phyloP scores from a whole-genome alignment of 2,797 vertebrate species.

The Anabacerthia variegaticeps region DNA sequence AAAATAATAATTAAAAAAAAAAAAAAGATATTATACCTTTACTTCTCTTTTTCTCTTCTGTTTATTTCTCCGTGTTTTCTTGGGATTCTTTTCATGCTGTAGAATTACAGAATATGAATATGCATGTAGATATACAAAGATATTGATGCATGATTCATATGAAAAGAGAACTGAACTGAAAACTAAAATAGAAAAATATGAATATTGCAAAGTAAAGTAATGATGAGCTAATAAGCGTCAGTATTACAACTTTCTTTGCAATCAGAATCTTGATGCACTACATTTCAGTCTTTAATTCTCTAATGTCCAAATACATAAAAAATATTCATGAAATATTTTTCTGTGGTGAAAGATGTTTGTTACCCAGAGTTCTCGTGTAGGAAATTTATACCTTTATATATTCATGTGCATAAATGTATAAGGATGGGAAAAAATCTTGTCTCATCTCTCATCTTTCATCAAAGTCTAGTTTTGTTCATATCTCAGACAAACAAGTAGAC shows the following conservation, averaged over 20 bases:
- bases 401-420: not conserved
- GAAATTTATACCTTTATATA: not conserved
- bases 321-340: not conserved
- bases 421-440: not conserved
- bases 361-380: not conserved
- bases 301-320: not conserved
- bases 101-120: not conserved
- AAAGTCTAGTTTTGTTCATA: not conserved
- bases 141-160: accelerated
- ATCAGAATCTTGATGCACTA: not conserved
- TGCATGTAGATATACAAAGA: not conserved
- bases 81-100: not conserved
- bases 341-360: not conserved
- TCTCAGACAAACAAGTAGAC: not conserved
- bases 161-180: not conserved
- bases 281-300: not conserved
- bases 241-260: not conserved
- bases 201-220: not conserved
- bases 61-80: not conserved
- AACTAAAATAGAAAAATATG: not conserved
- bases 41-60: not conserved
- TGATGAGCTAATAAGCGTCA: not conserved
- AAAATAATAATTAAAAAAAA: not conserved
- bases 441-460: accelerated
- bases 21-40: not conserved